Evolutionary conservation across 2,888 invertebrate genomes (phyloP).

Genomic region (Busseola fusca): DNA sequence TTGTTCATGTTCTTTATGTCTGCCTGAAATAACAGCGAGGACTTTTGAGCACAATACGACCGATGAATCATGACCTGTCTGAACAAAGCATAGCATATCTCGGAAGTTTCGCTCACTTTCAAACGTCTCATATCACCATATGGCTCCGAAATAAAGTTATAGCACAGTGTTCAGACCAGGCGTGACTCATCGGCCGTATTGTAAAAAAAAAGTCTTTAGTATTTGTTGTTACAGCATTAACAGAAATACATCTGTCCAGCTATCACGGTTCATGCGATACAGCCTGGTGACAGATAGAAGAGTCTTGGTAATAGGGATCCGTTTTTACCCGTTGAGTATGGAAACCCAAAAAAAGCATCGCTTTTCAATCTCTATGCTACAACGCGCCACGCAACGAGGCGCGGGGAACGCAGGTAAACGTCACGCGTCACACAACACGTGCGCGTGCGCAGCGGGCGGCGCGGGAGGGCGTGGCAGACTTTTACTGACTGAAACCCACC

Average conservation of each 20-base stretch:
- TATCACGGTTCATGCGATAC: too few relatives aligned
- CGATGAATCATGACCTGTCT: background rate
- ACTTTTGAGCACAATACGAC: background rate
- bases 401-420: too few relatives aligned
- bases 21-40: constrained; percentile 60
- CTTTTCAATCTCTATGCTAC: background rate
- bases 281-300: too few relatives aligned
- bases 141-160: background rate
- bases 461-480: too few relatives aligned
- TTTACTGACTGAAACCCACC: too few relatives aligned
- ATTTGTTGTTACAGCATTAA: too few relatives aligned
- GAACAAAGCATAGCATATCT: background rate
- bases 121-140: background rate
- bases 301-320: too few relatives aligned
- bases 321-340: too few relatives aligned
- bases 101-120: background rate
- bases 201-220: background rate
- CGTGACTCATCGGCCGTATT: background rate
- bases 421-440: too few relatives aligned
- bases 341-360: background rate
- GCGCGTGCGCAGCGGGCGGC: too few relatives aligned
- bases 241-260: too few relatives aligned
- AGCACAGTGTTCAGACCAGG: background rate
- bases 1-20: constrained; percentile 59
- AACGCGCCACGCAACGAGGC: background rate